phyloP scores from a whole-genome alignment of 2,113 vertebrate genomes.

The Mesoclemmys tuberculata region DNA sequence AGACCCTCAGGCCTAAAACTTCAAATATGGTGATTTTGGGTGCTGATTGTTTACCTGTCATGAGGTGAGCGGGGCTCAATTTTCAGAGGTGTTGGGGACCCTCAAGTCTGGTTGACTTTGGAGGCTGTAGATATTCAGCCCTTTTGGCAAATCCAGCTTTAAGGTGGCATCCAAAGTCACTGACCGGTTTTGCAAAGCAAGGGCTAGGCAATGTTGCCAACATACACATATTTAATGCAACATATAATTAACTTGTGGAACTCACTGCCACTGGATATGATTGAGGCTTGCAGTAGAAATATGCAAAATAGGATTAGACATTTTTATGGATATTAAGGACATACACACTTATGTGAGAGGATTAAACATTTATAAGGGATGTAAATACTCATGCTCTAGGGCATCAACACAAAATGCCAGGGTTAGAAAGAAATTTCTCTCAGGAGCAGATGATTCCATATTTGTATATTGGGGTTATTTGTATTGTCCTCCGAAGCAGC shows the following conservation, averaged over 20 bases:
- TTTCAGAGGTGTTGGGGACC: not conserved
- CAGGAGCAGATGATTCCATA: not conserved
- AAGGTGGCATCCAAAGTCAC: too few relatives aligned
- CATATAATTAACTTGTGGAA: not conserved
- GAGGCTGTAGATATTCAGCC: not conserved
- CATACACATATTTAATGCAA: not conserved
- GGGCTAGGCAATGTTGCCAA: not conserved
- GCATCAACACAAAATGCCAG: not conserved
- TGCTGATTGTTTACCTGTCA: not conserved
- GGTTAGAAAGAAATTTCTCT: not conserved
- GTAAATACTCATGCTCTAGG: not conserved
- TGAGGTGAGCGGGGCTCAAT: not conserved
- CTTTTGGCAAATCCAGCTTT: not conserved
- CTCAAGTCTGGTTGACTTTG: not conserved
- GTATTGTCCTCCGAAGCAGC: not conserved
- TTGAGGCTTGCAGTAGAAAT: not conserved
- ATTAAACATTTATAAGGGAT: not conserved
- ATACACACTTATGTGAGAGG: not conserved
- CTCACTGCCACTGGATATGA: not conserved
- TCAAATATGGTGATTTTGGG: not conserved
- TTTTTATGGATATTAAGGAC: not conserved
- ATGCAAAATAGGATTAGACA: not conserved
- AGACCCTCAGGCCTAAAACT: not conserved
- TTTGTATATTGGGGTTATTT: not conserved
- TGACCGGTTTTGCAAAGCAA: not conserved